Evolutionary conservation across 2,113 vertebrate genomes (phyloP), one percentile per base, ranked within the genome.

Genomic region (Ammospiza nelsoni): DNA sequence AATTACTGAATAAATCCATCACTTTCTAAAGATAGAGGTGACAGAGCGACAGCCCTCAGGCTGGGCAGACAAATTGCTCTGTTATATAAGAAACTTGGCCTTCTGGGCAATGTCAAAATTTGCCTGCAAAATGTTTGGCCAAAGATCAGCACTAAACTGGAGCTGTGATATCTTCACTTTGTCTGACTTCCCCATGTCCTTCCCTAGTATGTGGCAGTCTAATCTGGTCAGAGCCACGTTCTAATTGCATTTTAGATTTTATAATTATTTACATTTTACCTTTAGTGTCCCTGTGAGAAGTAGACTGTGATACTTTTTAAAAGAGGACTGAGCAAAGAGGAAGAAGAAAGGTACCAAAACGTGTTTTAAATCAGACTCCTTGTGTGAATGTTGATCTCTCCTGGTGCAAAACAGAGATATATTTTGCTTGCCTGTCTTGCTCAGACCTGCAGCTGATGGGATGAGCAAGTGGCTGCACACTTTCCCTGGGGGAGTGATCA

Each of bases 61-160:
- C 73, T 67, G 54, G 76, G 73, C 85, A 85, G 41, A 57, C 13
- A n/a, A 92, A 85, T 94, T 93, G 41, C 51, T 88, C 69, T 11
- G 27, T 97, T 94, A 94, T 68, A 85, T 12, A 93, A 97, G 89
- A 92, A 95, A 92, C 48, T 82, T n/a, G 39, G 75, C 76, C 87
- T 97, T 93, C 69, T 87, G 95, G 88, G 73, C 62, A 73, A 48
- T 27, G 84, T 86, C 97, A 97, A 95, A 85, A 89, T 89, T 94
- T 93, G 54, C 95, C 92, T 94, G 95, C 94, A 94, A 90, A 95
- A 93, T 80, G 67, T 85, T 97, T 98, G 96, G 97, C 94, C 88
- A 25, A 66, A 67, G 84, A 72, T 95, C 94, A 97, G 31, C 55
- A 7, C 44, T 63, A 7, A 72, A 93, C 85, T 65, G 48, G 86